These are phyloP conservation scores for Drosophila neonasuta DNA, from an alignment of 2,888 invertebrate species.

Conservation along the genomic window DNA sequence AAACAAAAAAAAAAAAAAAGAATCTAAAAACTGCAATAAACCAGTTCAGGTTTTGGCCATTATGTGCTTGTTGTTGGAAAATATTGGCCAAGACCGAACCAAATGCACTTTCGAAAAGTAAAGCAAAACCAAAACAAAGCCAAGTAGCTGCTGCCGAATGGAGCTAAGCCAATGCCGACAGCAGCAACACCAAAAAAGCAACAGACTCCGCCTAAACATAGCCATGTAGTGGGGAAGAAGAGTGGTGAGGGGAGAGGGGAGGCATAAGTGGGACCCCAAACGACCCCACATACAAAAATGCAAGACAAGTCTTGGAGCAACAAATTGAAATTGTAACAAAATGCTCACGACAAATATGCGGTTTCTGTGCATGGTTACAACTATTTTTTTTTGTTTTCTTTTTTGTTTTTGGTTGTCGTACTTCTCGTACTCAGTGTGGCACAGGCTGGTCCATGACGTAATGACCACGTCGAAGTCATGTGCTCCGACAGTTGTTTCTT, in stretches of 20 bases:
- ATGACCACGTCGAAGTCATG: slow-evolving; percentile 71
- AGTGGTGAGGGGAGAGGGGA: background rate
- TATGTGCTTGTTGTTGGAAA: slow-evolving; percentile 52
- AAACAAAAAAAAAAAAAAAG: too few species aligned
- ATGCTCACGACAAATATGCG: slow-evolving; percentile 77
- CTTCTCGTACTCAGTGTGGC: background rate
- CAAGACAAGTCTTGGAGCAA: slow-evolving; percentile 58
- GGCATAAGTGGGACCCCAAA: slow-evolving; percentile 22
- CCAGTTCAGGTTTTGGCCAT: slow-evolving; percentile 66
- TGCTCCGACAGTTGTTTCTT: slow-evolving; percentile 50
- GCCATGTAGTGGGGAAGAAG: slow-evolving; percentile 1
- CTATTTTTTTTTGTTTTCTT: background rate
- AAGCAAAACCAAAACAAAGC: slow-evolving; percentile 28
- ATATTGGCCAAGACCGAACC: slow-evolving; percentile 72
- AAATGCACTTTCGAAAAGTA: slow-evolving; percentile 69
- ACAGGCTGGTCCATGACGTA: slow-evolving; percentile 58
- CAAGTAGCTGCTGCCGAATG: slow-evolving; percentile 43
- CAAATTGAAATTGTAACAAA: slow-evolving; percentile 77
- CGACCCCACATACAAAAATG: slow-evolving; percentile 37
- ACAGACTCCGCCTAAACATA: slow-evolving; percentile 38
- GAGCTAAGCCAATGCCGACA: slow-evolving; percentile 66
- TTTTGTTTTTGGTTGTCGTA: background rate
- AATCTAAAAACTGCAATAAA: slow-evolving; percentile 67
- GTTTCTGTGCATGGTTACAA: slow-evolving; percentile 54
- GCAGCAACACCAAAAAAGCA: slow-evolving; percentile 20